These are phyloP conservation scores for Diplogasteroides magnus DNA, from an alignment of 1,140 invertebrate species.

Conservation along the genomic window DNA sequence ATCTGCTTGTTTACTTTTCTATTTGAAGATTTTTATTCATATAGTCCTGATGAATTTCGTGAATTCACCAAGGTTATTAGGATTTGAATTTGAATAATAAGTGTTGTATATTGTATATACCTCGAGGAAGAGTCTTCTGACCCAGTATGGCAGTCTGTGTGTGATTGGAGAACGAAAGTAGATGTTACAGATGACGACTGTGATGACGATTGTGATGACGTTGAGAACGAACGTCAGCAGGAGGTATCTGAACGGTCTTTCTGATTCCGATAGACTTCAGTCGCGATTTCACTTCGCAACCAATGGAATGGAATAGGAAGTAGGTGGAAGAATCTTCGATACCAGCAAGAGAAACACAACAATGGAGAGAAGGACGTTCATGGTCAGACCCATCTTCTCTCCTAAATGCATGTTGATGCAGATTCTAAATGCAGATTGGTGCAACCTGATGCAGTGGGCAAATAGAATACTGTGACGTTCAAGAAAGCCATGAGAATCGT, in stretches of 20 bases:
- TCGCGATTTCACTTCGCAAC: too few species aligned
- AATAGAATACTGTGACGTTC: constrained; percentile 12
- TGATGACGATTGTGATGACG: constrained; percentile 22
- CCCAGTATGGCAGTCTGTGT: constrained; percentile 26
- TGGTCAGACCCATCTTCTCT: constrained; percentile 30
- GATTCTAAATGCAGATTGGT: not conserved
- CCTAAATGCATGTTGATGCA: constrained; percentile 1
- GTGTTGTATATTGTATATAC: constrained; percentile 4
- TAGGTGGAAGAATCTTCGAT: constrained; percentile 29
- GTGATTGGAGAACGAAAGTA: constrained; percentile 27
- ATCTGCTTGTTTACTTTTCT: too few species aligned
- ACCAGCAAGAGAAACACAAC: constrained; percentile 30
- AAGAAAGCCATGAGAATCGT: constrained; percentile 31
- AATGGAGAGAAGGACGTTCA: constrained; percentile 30
- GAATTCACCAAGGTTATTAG: constrained; percentile 6
- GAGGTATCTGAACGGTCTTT: constrained; percentile 7
- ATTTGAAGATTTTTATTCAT: too few species aligned
- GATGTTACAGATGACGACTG: constrained; percentile 27
- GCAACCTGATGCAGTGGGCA: constrained; percentile 7
- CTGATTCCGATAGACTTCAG: too few species aligned
- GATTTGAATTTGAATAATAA: not conserved
- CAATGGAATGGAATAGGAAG: constrained; percentile 29
- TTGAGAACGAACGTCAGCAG: constrained; percentile 29
- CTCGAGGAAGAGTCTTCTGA: constrained; percentile 23
- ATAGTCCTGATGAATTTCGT: too few species aligned